Evolutionary conservation across 30 jellyfish, hydroid and myxozoan genomes (phyloP), one percentile per base, ranked within the genome.

Genomic region (Aurelia sp.): DNA sequence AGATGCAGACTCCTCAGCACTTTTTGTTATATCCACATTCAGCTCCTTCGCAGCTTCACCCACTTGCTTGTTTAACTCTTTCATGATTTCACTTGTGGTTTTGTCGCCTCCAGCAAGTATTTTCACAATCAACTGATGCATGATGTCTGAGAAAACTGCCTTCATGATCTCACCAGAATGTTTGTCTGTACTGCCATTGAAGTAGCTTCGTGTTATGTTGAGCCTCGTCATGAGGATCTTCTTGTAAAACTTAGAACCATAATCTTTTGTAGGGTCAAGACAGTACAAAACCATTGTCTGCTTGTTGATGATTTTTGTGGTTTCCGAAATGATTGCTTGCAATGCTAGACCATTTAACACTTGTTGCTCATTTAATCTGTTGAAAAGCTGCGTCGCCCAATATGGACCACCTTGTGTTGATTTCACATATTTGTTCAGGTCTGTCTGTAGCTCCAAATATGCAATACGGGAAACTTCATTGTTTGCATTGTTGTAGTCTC

Each of bases 211-310:
- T 72, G 57, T 84, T 65, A 33, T 73, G 41, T 84, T 84, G 44
- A 84, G 64, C 57, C 82, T 63, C 5, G 91, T 58, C 84, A 68
- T 67, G 77, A 81, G 15, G 33, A 81, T 53, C 67, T 67, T 67
- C 70, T 40, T 67, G 84, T 84, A 84, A 61, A 84, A 84, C 51
- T 61, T 17, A 19, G 87, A 53, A 63, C 93, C 87, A 50, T 84
- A 84, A 24, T 84, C 74, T 38, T 84, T 27, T 52, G 61, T 3
- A 2, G 93, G 93, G 10, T 86, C 66, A 15, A 84, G 53, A 41
- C 93, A 84, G 30, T 33, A 53, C 87, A 84, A 64, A 38, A 84
- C 87, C 93, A 84, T 84, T 15, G 93, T 33, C 55, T 84, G 93
- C 67, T 84, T 84, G 47, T 84, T 86, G 12, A 84, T 84, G 24